These are phyloP conservation scores for Latrodectus elegans DNA, from an alignment of 2,888 invertebrate species.

Conservation along the genomic window DNA sequence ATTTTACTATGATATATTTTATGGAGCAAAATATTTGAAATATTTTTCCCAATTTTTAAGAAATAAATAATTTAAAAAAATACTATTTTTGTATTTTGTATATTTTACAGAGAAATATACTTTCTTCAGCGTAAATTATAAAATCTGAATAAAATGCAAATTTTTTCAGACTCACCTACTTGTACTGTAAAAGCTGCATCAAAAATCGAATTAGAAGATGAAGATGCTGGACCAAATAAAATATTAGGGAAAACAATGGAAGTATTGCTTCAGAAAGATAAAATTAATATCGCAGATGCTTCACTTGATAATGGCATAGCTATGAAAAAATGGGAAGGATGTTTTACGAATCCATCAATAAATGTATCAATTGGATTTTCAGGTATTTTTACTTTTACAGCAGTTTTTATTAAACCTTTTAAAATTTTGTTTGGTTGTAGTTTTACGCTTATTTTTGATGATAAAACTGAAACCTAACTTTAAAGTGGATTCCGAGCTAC, in stretches of 20 bases:
- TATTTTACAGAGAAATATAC: too few relatives aligned
- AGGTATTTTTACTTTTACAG: constrained; percentile 3
- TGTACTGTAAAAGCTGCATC: constrained; percentile 12
- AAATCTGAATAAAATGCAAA: not conserved
- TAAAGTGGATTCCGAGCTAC: too few relatives aligned
- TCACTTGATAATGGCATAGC: constrained; percentile 8
- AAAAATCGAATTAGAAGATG: constrained; percentile 8
- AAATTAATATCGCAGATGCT: not conserved
- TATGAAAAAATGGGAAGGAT: constrained; percentile 32
- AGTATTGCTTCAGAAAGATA: not conserved
- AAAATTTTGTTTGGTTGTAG: too few relatives aligned
- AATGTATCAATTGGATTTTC: constrained; percentile 39
- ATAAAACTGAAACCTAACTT: too few relatives aligned
- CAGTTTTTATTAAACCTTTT: too few relatives aligned
- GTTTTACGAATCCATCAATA: constrained; percentile 15
- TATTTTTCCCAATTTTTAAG: too few relatives aligned
- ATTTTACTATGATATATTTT: too few relatives aligned
- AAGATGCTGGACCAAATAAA: constrained; percentile 13
- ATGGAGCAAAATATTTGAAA: too few relatives aligned
- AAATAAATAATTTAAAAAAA: too few relatives aligned
- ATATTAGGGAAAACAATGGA: constrained; percentile 3
- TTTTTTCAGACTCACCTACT: constrained; percentile 3
- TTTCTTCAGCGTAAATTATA: not conserved
- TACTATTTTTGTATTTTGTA: too few relatives aligned
- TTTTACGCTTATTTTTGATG: too few relatives aligned